These are phyloP conservation scores for Zaprionus kolodkinae DNA, from an alignment of 1,140 invertebrate species.

Conservation along the genomic window DNA sequence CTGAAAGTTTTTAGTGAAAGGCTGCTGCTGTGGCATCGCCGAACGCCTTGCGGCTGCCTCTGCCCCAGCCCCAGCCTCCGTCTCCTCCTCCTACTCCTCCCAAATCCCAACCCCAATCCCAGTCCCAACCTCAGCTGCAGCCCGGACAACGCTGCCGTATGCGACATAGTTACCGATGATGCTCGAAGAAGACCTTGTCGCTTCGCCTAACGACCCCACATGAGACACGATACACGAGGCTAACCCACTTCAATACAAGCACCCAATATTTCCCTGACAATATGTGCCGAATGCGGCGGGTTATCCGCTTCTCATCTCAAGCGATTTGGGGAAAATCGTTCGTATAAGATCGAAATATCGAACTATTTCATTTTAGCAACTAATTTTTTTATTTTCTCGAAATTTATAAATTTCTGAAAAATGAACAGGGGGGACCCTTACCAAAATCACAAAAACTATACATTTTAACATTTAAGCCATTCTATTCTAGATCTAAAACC, in stretches of 20 bases:
- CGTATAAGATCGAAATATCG: neutral
- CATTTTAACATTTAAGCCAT: no score
- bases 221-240: neutral
- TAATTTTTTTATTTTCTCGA: no score
- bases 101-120: no score
- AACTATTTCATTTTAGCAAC: neutral
- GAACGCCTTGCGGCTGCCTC: constrained; percentile 42
- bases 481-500: no score
- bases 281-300: constrained; percentile 45
- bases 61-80: constrained; percentile 3
- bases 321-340: neutral
- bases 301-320: constrained; percentile 2
- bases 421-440: no score
- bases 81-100: neutral
- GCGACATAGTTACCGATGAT: constrained; percentile 36
- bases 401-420: no score
- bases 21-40: constrained; percentile 57
- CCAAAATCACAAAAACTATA: no score
- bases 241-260: constrained; percentile 3
- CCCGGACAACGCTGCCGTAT: constrained; percentile 38
- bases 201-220: constrained; percentile 25
- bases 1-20: constrained; percentile 76
- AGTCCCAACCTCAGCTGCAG: neutral
- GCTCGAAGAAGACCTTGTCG: constrained; percentile 29
- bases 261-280: constrained; percentile 40